These are phyloP conservation scores for Emmelina monodactyla DNA, from an alignment of 2,888 invertebrate genomes.

Conservation along the genomic window DNA sequence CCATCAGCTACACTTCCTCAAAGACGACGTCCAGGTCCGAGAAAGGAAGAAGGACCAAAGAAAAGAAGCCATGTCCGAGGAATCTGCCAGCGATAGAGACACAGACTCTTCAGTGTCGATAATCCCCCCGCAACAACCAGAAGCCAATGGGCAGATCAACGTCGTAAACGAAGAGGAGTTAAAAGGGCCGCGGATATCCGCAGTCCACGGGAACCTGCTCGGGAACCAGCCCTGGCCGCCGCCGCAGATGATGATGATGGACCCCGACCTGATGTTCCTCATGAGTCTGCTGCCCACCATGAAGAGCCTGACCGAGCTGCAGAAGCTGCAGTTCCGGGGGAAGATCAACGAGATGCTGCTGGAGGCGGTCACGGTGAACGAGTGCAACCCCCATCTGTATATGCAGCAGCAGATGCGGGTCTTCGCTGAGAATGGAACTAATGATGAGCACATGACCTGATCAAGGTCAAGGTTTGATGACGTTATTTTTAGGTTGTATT, in stretches of 20 bases:
- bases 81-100: conserved; percentile 8
- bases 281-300: conserved; percentile 22
- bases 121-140: too few relatives aligned
- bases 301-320: conserved; percentile 19
- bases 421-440: too few relatives aligned
- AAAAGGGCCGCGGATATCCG: neutral
- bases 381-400: conserved; percentile 6
- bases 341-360: conserved; percentile 23
- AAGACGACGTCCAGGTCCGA: conserved; percentile 13
- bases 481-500: too few relatives aligned
- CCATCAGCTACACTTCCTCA: conserved; percentile 18
- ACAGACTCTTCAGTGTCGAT: conserved; percentile 7
- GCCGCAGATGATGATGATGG: conserved; percentile 9
- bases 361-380: conserved; percentile 17
- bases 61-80: neutral
- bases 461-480: too few relatives aligned
- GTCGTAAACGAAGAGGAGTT: neutral
- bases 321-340: conserved; percentile 22
- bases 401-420: conserved; percentile 10
- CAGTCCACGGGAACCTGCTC: conserved; percentile 7
- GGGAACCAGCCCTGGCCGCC: conserved; percentile 10
- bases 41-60: conserved; percentile 4
- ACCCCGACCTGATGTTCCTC: conserved; percentile 22
- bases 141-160: neutral
- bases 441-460: too few relatives aligned